Conservation (phyloP, 1,140 invertebrate species). For the Drosophila asahinai region DNA sequence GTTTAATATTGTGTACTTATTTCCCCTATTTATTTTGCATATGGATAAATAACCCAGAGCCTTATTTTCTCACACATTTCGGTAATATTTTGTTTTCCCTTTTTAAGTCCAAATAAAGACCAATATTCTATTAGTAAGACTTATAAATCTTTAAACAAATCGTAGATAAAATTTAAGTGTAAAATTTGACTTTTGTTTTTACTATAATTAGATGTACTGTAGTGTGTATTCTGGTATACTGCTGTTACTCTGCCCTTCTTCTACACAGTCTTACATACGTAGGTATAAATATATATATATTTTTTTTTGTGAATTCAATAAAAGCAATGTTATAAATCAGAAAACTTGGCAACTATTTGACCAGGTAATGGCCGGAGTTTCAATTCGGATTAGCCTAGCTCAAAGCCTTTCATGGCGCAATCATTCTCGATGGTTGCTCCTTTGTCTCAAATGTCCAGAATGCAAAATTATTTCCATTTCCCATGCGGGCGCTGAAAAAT, state of each 20-base stretch:
- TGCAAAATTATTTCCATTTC: constrained; percentile 43
- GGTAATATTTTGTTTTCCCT: not conserved
- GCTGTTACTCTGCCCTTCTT: too few species aligned
- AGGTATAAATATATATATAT: too few species aligned
- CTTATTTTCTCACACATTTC: not conserved
- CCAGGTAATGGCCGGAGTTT: not conserved
- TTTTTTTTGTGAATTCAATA: not conserved
- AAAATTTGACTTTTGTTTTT: too few species aligned
- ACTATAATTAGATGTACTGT: too few species aligned
- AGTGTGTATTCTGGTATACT: too few species aligned
- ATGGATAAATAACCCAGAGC: not conserved
- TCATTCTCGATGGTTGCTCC: constrained; percentile 7
- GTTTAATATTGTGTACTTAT: not conserved
- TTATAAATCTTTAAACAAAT: not conserved
- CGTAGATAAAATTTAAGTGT: not conserved
- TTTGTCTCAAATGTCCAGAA: constrained; percentile 38
- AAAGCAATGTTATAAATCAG: not conserved
- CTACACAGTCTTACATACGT: too few species aligned
- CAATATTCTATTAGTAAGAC: not conserved
- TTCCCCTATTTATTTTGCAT: not conserved
- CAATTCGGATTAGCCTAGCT: constrained; percentile 3
- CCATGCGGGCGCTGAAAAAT: constrained; percentile 27
- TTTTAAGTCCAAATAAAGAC: not conserved
- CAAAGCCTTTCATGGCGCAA: constrained; percentile 1
- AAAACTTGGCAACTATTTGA: not conserved